Base-by-base conservation (phyloP, 1,140 invertebrate genomes). In the Pissodes strobi region DNA sequence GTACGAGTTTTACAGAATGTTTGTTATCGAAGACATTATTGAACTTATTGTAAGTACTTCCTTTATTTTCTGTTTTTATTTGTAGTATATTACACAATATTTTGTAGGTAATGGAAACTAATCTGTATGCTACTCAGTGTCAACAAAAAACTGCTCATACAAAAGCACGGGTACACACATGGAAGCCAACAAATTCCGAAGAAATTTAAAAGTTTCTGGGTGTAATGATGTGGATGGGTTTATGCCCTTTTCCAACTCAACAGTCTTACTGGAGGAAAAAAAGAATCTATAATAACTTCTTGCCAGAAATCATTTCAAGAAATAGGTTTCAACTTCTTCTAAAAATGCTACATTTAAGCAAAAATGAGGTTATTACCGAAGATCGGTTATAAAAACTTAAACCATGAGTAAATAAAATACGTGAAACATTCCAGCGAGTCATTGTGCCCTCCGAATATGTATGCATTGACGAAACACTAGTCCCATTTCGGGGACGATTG, bases 381-480 rank as follows among this genome's bases (percentile, higher is more conserved):
- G 45, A 57, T 39, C 23, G 34, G 15, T 27, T 64, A 0, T 9
- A 18, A 37, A 64, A 57, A 39, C 8, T 64, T 12, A 37, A n/a
- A 2, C 53, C 62, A 13, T 57, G 34, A 19, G n/a, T 56, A 21
- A 34, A 27, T 15, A 12, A n/a, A 5, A 0, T 64, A 8, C 48
- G 9, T 39, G 21, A 38, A 2, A 56, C 23, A 38, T 64, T n/a
- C 30, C 18, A 57, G 38, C 15, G 38, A 25, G 27, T 37, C 4
- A 15, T 17, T 46, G 17, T 48, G 1, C 62, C 62, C 2, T 22
- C 22, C 2, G 1, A 53, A 25, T 39, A 22, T 22, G 25, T 64
- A 13, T 64, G 61, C 21, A 55, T 56, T 30, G 61, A 64, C 18
- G 61, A 64, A 56, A 27, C 51, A 18, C 21, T 56, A 12, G 61